A percentile compares a stretch with the other conserved stretches of the same genome.
Conservation (phyloP, 2,113 vertebrate species). For the Carassius gibelio region DNA sequence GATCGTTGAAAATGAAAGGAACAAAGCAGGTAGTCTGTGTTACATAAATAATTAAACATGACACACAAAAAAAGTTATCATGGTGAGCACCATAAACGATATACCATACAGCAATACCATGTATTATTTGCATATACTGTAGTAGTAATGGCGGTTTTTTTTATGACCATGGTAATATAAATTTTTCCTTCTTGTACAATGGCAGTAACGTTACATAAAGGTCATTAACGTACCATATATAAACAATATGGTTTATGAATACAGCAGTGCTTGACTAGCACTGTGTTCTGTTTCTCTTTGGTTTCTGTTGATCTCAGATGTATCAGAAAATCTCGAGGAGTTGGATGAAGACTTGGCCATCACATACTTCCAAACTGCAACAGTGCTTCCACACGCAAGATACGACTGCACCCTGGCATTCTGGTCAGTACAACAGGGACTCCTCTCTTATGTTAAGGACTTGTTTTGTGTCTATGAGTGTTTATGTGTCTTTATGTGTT, state of each 20-base stretch:
- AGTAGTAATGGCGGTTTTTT: neutral
- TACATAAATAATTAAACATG: neutral
- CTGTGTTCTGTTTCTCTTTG: slow-evolving; percentile 30
- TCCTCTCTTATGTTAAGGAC: neutral
- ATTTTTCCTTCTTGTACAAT: neutral
- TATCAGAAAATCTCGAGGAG: neutral
- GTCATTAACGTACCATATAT: neutral
- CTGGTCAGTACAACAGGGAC: slow-evolving; percentile 54
- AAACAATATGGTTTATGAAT: neutral
- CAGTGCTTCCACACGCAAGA: slow-evolving; percentile 76
- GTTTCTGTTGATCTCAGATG: slow-evolving; percentile 47
- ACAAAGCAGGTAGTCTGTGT: neutral
- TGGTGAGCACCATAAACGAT: neutral
- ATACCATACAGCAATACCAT: neutral
- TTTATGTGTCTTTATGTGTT: neutral
- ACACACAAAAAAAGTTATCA: neutral
- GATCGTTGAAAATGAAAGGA: slow-evolving; percentile 61
- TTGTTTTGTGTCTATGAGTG: neutral
- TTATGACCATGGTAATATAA: neutral
- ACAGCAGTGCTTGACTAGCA: neutral
- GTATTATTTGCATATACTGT: too few species aligned
- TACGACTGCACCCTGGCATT: slow-evolving; percentile 74
- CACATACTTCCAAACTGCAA: slow-evolving; percentile 67
- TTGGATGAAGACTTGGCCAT: slow-evolving; percentile 75
- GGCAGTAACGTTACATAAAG: neutral